phyloP scores from a whole-genome alignment of 2,888 invertebrate species.

The Tenthredo mesomela region DNA sequence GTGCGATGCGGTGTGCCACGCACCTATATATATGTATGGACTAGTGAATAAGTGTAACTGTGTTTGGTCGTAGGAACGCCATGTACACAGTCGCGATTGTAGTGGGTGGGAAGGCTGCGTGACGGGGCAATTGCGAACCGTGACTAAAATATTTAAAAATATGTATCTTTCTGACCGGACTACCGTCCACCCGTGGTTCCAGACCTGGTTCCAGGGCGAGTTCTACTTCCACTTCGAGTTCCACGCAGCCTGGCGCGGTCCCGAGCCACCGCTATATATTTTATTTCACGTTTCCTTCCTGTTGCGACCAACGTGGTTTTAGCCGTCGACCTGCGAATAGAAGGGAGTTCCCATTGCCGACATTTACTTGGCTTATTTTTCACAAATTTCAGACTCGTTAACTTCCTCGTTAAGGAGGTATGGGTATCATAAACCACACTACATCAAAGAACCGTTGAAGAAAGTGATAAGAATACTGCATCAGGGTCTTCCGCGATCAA shows the following conservation, averaged over 20 bases:
- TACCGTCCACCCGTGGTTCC: constrained; percentile 76
- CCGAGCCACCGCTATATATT: constrained; percentile 70
- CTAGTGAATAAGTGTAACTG: constrained; percentile 14
- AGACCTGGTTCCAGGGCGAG: constrained; percentile 66
- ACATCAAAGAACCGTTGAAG: neutral
- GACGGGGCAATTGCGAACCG: constrained; percentile 78
- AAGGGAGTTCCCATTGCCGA: constrained; percentile 11
- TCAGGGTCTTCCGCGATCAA: constrained; percentile 2
- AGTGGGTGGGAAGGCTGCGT: constrained; percentile 78
- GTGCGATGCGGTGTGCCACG: constrained; percentile 24
- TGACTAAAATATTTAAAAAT: constrained; percentile 79
- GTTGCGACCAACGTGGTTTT: constrained; percentile 62
- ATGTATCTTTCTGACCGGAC: constrained; percentile 78
- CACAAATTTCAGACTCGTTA: neutral
- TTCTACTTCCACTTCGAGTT: constrained; percentile 54
- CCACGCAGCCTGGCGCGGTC: constrained; percentile 48
- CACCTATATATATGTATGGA: constrained; percentile 10
- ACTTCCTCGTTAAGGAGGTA: neutral
- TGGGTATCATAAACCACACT: neutral
- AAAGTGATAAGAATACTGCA: neutral
- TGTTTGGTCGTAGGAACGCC: constrained; percentile 44
- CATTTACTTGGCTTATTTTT: neutral
- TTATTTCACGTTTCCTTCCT: constrained; percentile 78
- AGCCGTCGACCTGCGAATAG: neutral
- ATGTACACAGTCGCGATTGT: constrained; percentile 56